Base-by-base conservation (phyloP, 2,888 invertebrate species). In the Nasonovia ribisnigri region DNA sequence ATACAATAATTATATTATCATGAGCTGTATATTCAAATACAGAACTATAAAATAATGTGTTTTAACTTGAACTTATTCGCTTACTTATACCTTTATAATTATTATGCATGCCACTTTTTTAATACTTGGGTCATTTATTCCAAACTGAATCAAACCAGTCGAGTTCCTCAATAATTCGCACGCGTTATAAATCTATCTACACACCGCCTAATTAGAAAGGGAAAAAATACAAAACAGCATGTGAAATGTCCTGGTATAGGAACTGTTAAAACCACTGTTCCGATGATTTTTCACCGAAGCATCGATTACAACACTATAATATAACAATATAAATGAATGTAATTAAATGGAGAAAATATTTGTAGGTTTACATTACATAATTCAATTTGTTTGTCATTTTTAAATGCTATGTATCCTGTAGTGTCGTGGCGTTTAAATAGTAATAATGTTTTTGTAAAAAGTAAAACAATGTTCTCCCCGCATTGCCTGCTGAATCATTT, bases 11-110 rank as follows among this genome's bases (percentile, higher is more conserved):
- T 92, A 92, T 88, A 92, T 92, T 88, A 92, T 92, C 92, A 88
- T 88, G 92, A 92, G 92, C 92, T 92, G 92, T 92, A 92, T 92
- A 92, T 92, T 92, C 92, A 92, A 92, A 92, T 92, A 77, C 88
- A 92, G 88, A 88, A 92, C 88, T 54, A 48, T 89, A 46, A 92
- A 54, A 92, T 8, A 13, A 77, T 88, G 51, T 88, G 92, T 88
- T 92, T 84, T 43, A 51, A 36, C 24, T 88, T 90, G 5, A 42
- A 84, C 16, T 77, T 20, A 16, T 77, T 77, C 36, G 6, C 0
- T 57, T 48, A 77, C 1, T 4, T 48, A 51, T 77, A 48, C 4
- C 29, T 36, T 20, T 87, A 87, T 48, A 48, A 87, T n/a, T 16
- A 87, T 51, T 24, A 43, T 57, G 57, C 88, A 89, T 89, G 57